These are phyloP conservation scores for Pogonognathellus flavescens DNA, from an alignment of 1,140 invertebrate genomes.

Conservation along the genomic window DNA sequence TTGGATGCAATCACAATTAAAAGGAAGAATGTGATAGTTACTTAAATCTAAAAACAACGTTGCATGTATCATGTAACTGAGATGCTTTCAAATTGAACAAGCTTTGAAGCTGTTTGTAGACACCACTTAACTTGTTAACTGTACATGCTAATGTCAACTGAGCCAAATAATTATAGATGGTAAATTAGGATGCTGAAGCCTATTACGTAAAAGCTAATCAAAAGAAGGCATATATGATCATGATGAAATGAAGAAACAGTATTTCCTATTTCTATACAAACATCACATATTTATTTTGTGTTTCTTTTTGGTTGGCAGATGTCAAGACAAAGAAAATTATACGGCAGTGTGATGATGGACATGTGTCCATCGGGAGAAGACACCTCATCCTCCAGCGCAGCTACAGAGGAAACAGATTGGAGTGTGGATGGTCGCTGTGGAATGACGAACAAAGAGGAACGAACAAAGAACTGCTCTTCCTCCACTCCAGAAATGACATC, in stretches of 20 bases:
- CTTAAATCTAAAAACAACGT: too few species aligned
- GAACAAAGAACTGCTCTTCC: not conserved
- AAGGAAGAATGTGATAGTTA: too few species aligned
- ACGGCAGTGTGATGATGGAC: constrained; percentile 4
- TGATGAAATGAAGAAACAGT: not conserved
- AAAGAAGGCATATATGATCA: too few species aligned
- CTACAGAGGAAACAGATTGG: constrained; percentile 10
- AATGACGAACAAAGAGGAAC: not conserved
- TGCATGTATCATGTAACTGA: too few species aligned
- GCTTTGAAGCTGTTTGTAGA: too few species aligned
- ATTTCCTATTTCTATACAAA: not conserved
- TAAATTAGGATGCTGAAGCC: too few species aligned
- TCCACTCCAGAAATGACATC: not conserved
- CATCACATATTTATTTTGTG: not conserved
- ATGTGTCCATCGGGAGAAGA: not conserved
- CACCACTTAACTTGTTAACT: too few species aligned
- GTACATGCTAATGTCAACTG: too few species aligned
- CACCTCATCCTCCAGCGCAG: not conserved
- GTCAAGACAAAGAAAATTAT: constrained; percentile 15
- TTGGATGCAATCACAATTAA: too few species aligned
- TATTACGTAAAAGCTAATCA: too few species aligned
- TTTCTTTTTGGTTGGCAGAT: constrained; percentile 4
- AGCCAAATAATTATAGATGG: too few species aligned
- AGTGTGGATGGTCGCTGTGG: not conserved
- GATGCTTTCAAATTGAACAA: too few species aligned